phyloP scores from a whole-genome alignment of 2,888 invertebrate species.

The Seira ritae region DNA sequence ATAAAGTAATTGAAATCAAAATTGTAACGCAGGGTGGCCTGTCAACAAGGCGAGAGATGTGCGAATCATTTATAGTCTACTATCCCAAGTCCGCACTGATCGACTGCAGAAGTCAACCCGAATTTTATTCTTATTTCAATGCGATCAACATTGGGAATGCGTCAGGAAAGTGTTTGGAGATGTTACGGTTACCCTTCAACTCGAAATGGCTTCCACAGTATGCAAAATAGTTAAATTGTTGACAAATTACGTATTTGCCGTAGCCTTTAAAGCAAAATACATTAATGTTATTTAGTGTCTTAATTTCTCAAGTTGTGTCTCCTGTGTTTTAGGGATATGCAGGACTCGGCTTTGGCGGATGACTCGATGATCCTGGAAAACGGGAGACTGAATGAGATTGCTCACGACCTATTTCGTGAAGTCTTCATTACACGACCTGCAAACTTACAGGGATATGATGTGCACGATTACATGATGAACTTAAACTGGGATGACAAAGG shows the following conservation, averaged over 20 bases:
- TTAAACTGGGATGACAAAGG: conserved; percentile 48
- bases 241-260: background rate
- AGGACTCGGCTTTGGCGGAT: conserved; percentile 39
- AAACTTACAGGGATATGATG: conserved; percentile 28
- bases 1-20: background rate
- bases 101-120: conserved; percentile 83
- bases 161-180: conserved; percentile 16
- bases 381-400: conserved; percentile 32
- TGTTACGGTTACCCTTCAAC: conserved; percentile 35
- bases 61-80: conserved; percentile 88
- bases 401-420: conserved; percentile 42
- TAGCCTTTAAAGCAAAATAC: background rate
- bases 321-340: conserved; percentile 17
- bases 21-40: conserved; percentile 81
- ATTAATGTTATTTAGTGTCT: background rate
- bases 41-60: conserved; percentile 91
- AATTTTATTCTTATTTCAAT: conserved; percentile 67
- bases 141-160: conserved; percentile 60
- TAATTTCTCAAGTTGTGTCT: background rate
- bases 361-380: conserved; percentile 48
- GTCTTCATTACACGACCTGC: conserved; percentile 40
- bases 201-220: conserved; percentile 40
- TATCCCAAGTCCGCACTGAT: conserved; percentile 89
- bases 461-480: conserved; percentile 57
- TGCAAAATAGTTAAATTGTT: background rate